A percentile compares a stretch with the other conserved stretches of the same genome.
phyloP scores from a whole-genome alignment of 1,140 invertebrate species.

The Penaeus vannamei region DNA sequence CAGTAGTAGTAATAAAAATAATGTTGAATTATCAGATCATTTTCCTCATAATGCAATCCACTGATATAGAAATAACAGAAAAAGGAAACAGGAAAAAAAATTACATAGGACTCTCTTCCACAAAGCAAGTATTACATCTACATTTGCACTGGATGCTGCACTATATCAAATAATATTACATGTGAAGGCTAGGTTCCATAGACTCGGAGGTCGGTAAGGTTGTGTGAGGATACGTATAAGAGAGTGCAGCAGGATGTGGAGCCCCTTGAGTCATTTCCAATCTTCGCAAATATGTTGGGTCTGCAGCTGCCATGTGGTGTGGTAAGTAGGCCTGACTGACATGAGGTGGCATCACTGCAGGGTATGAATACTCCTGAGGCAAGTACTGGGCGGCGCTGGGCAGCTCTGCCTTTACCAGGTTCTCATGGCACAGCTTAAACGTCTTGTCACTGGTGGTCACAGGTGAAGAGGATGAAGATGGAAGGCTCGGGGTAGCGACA shows the following conservation, averaged over 20 bases:
- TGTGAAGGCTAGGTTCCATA: conserved; percentile 67
- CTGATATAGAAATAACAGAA: too few relatives aligned
- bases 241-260: conserved; percentile 60
- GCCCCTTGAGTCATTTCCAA: conserved; percentile 65
- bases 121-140: conserved; percentile 4
- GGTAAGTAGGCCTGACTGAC: conserved; percentile 66
- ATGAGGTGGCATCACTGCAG: conserved; percentile 60
- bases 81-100: neutral
- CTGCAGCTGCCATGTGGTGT: conserved; percentile 64
- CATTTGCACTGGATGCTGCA: conserved; percentile 52
- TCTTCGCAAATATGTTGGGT: conserved; percentile 64
- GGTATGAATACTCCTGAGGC: conserved; percentile 65
- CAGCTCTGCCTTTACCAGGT: conserved; percentile 64
- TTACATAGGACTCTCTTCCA: neutral
- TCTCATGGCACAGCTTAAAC: conserved; percentile 60
- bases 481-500: conserved; percentile 58
- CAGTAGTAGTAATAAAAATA: too few relatives aligned
- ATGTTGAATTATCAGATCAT: too few relatives aligned
- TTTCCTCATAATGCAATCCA: too few relatives aligned
- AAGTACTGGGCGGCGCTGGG: conserved; percentile 58
- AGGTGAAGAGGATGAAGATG: conserved; percentile 64
- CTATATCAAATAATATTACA: conserved; percentile 56
- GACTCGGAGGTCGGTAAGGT: conserved; percentile 65
- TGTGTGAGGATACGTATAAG: conserved; percentile 61
- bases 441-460: conserved; percentile 59